Conservation (phyloP, 2,113 vertebrate genomes). For the Silurus meridionalis region DNA sequence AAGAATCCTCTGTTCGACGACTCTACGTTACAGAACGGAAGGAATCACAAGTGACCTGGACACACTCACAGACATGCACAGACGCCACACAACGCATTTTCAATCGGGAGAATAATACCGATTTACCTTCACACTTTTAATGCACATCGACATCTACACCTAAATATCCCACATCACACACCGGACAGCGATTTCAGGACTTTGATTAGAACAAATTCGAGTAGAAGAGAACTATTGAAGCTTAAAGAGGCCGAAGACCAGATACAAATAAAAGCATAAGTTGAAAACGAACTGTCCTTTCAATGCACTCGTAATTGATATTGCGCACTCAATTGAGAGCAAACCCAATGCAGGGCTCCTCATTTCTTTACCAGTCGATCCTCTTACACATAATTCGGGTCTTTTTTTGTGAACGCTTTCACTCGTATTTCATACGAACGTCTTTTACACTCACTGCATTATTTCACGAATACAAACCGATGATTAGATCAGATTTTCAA, state of each 20-base stretch:
- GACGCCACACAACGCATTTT: background rate
- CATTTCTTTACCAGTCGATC: background rate
- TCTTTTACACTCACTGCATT: background rate
- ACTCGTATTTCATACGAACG: background rate
- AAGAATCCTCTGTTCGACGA: slow-evolving; percentile 95
- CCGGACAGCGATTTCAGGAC: background rate
- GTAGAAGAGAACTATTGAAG: too few species aligned
- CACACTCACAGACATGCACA: slow-evolving; percentile 34
- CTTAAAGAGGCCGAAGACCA: background rate
- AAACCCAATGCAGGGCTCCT: background rate
- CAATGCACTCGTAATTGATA: background rate
- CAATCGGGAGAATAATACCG: background rate
- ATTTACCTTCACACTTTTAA: background rate
- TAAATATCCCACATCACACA: background rate
- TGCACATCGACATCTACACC: background rate
- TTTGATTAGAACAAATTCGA: slow-evolving; percentile 19
- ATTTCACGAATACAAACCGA: background rate
- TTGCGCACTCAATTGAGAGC: background rate
- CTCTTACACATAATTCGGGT: background rate
- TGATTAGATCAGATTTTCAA: background rate
- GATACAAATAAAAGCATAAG: slow-evolving; percentile 13
- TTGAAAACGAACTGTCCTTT: slow-evolving; percentile 11
- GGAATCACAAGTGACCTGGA: slow-evolving; percentile 70
- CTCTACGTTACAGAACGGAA: slow-evolving; percentile 69
- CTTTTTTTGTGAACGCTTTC: background rate